Base-by-base conservation (phyloP, 1,140 invertebrate species). In the Sitobion miscanthi region DNA sequence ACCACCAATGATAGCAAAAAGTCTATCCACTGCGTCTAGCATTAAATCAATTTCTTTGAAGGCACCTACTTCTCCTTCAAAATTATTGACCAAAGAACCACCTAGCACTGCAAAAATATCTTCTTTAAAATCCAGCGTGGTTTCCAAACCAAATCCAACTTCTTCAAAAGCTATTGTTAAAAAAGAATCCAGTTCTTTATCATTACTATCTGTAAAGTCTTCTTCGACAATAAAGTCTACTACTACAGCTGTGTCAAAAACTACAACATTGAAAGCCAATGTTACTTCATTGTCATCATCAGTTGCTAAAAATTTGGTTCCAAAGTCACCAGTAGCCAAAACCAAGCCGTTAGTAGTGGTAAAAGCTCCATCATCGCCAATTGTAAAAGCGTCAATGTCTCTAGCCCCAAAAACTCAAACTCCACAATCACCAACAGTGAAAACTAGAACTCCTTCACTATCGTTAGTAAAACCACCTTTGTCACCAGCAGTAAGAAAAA, bases 131-230 rank as follows among this genome's bases (percentile, higher is more conserved):
- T 42, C 82, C 0, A 54, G 0, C n/a, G 47, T 42, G 20, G 45
- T 45, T 57, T 85, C 91, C n/a, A 93, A 93, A 45, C 8, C 38
- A 0, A 49, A 17, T 45, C 25, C 89, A 45, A 47, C 23, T 42
- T 85, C 91, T 30, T 52, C 91, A 86, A 93, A 83, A 86, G 14
- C 21, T 42, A 54, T 93, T 23, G 23, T 86, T 23, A 93, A 93
- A 57, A 93, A 93, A 86, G 91, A 93, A 85, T 30, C 35, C 6
- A 93, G 82, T 57, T n/a, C 47, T 45, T 57, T 54, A 42, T 93
- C 82, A 21, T 30, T 92, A 35, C 1, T 42, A n/a, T 86, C 91
- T 7, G 49, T 86, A 1, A 93, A 93, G 49, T 93, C 91, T 4
- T 52, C 91, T 49, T 38, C 91, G 8, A 45, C 82, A 57, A 57